A percentile compares a stretch with the other conserved stretches of the same genome.
Conservation (phyloP, 2,113 vertebrate genomes). For the Pseudonaja textilis region DNA sequence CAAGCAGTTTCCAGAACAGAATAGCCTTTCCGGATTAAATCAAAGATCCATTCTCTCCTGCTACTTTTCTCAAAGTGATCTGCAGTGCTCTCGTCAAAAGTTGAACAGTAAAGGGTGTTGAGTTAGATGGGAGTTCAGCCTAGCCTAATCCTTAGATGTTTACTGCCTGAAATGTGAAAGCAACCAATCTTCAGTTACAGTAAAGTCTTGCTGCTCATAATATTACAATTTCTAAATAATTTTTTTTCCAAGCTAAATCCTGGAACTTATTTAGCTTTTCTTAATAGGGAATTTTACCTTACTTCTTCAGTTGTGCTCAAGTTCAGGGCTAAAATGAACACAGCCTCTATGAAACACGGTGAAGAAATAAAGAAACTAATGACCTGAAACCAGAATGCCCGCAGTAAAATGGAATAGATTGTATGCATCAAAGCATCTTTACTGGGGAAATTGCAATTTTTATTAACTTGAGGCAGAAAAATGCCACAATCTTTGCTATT, state of each 20-base stretch:
- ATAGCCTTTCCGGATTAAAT: neutral
- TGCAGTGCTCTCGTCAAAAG: neutral
- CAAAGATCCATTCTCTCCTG: neutral
- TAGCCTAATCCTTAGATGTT: neutral
- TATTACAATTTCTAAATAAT: neutral
- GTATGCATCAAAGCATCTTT: neutral
- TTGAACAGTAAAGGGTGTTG: neutral
- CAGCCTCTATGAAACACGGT: neutral
- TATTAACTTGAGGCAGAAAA: neutral
- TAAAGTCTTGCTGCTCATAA: neutral
- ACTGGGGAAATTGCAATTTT: neutral
- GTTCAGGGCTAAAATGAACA: neutral
- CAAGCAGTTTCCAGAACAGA: neutral
- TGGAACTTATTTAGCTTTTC: neutral
- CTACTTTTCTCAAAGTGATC: neutral
- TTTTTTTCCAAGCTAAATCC: neutral
- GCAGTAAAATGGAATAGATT: neutral
- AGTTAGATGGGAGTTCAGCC: neutral
- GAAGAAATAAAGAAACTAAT: neutral
- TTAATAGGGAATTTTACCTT: neutral
- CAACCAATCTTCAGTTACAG: neutral
- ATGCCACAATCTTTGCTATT: neutral
- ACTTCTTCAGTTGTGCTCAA: neutral
- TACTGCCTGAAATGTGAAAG: neutral
- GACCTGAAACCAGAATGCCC: neutral